Evolutionary conservation across 2,888 invertebrate species (phyloP), one percentile per base, ranked within the genome.

Genomic region (Zygothrica quintamaculata): DNA sequence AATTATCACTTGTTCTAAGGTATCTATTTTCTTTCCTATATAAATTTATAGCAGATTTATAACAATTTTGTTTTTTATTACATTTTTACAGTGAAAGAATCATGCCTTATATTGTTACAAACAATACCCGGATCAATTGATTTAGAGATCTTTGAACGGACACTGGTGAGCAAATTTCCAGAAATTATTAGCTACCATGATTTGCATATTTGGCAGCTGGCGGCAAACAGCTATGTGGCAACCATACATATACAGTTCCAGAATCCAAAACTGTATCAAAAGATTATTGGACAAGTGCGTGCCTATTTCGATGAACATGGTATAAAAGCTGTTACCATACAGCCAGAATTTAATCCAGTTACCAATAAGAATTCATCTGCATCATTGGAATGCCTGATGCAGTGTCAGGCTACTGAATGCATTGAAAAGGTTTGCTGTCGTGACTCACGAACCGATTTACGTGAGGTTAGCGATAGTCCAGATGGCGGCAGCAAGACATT

Each of bases 61-160:
- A 44, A 16, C 33, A 46, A 7, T 36, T 31, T 0, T 36, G 16
- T 12, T 46, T 37, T 78, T 44, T 2, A 1, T 12, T 25, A 31
- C 69, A 65, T 76, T 91, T 91, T 82, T 78, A 34, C 92, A 97
- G 97, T 98, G 94, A 96, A 96, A 76, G 96, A 97, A 89, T 96
- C 97, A 8, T 95, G 97, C 3, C 91, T 96, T 53, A 97, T 98
- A 82, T 92, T 98, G 0, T 93, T 98, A 13, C 98, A 98, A 92
- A 98, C 98, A 0, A 97, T 98, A 59, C 98, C 98, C 0, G 96
- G 95, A 77, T 95, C 97, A 9, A 95, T 98, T 68, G 95, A 97
- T 84, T 95, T 96, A 37, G 93, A 94, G 68, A 92, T 92, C 6
- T 92, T 97, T 65, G 93, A 94, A 72, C 91, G 92, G 29, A 93